Base-by-base conservation (phyloP, 2,888 invertebrate species). In the Drosophila incognita region DNA sequence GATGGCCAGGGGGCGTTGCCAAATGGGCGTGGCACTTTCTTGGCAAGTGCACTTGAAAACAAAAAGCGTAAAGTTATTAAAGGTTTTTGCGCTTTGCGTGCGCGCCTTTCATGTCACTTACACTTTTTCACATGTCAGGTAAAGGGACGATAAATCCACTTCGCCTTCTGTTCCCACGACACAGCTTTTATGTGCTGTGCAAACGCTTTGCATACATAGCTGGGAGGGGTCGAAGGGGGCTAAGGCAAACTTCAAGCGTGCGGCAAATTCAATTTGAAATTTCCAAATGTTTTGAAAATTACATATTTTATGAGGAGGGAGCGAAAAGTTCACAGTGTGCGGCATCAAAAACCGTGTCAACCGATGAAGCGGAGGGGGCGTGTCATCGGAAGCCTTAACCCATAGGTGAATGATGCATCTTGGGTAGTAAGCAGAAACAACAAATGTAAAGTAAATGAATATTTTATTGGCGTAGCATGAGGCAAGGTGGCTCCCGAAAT, bases 21-120 rank as follows among this genome's bases (percentile, higher is more conserved):
- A 15, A 46, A 53, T 66, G 66, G 82, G 78, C 67, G 82, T 80
- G 82, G 51, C 54, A 60, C 54, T 49, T 33, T 42, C 27, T 66
- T 71, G 65, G 40, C 74, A 79, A 85, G 87, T 89, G 84, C 89
- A 81, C 87, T 85, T 89, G 87, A 84, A 77, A 85, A 89, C 87
- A 89, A 89, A 85, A 79, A 87, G 84, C 89, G 84, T 85, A 83
- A 87, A 87, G 87, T 81, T 85, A 89, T 85, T 85, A 85, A 89
- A 85, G 89, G 89, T 87, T 85, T 87, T 89, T 79, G 82, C 66
- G 83, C 82, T 81, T 75, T 81, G 84, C 72, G 61, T 81, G 81
- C 71, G 64, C 40, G 69, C 82, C 89, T 89, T 85, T 85, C 87
- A 85, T 85, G 85, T 85, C 85, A 85, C 85, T 89, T 89, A 89